phyloP scores from a whole-genome alignment of 2,113 vertebrate genomes.

The Butorides virescens region DNA sequence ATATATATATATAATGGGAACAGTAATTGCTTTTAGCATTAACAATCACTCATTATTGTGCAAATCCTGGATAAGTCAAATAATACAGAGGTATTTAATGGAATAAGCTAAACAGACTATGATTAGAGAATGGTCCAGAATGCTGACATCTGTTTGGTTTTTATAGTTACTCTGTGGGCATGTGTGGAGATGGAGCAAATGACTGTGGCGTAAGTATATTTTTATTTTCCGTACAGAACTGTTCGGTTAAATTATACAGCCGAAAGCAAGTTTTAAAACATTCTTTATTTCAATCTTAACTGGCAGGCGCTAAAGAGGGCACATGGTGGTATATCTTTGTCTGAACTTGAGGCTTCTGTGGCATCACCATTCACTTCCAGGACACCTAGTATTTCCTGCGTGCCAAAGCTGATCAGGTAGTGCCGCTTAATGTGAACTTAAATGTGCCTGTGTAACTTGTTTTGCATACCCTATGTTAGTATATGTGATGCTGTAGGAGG shows the following conservation, averaged over 20 bases:
- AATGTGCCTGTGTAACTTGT: not conserved
- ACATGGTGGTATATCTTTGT: constrained; percentile 94
- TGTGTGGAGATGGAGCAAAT: constrained; percentile 98
- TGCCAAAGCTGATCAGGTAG: constrained; percentile 96
- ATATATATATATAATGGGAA: not conserved
- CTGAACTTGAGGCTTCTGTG: constrained; percentile 96
- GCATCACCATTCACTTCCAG: constrained; percentile 97
- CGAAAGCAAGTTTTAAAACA: not conserved
- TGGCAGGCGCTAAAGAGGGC: constrained; percentile 93
- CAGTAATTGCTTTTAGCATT: not conserved
- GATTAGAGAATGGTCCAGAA: not conserved
- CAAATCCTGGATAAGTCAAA: not conserved
- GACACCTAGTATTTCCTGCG: constrained; percentile 96
- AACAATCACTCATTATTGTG: not conserved
- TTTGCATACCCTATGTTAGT: not conserved
- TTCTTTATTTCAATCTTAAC: not conserved
- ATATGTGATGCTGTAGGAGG: not conserved
- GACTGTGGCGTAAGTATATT: constrained; percentile 92
- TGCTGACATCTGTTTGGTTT: constrained; percentile 28
- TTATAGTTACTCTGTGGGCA: constrained; percentile 93
- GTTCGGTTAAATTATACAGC: not conserved
- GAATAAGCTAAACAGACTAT: not conserved
- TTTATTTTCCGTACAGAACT: not conserved
- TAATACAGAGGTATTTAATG: not conserved
- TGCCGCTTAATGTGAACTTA: not conserved